Base-by-base conservation (phyloP, 37 sponge, comb jelly and placozoan species). In the Theonella swinhoei region DNA sequence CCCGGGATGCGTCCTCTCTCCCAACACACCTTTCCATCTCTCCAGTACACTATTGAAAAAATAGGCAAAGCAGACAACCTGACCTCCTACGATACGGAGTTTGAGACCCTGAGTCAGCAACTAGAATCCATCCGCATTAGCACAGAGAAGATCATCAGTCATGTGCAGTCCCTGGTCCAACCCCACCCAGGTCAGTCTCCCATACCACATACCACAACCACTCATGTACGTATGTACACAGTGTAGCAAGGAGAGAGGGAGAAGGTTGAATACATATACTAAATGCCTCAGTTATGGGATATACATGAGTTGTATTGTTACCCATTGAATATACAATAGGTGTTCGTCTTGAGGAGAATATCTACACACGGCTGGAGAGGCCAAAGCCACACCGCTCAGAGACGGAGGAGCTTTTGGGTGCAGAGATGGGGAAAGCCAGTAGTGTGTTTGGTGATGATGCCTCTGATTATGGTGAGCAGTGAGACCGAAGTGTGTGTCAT, bases 51-150 rank as follows among this genome's bases (percentile, higher is more conserved):
- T 19, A 67, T 83, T 58, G 93, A 92, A 74, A 85, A 82, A 26
- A 25, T 87, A 24, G 89, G 89, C n/a, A 92, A 85, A 73, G 89
- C 93, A 0, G 89, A 82, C 7, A n/a, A 26, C 0, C 76, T 90
- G 69, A 92, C 93, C 7, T 78, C 75, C 59, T 92, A 42, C 81
- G 93, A 80, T 22, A 29, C 76, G 22, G 86, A 92, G 74, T 82
- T 63, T 37, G 85, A 88, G 59, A 29, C 19, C 4, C 83, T 92
- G 39, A 75, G 67, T 54, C 28, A 33, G 33, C 80, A 92, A 58
- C 42, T 88, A 72, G 89, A 92, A 42, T 63, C 80, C 60, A 92
- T 92, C 59, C 84, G 85, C 62, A 14, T 39, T 1, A 34, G 66
- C 25, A 85, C 93, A 11, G 89, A 92, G 74, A 69, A 41, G 28